Evolutionary conservation across 1,140 invertebrate genomes (phyloP).

Genomic region (Drosophila repletoides): DNA sequence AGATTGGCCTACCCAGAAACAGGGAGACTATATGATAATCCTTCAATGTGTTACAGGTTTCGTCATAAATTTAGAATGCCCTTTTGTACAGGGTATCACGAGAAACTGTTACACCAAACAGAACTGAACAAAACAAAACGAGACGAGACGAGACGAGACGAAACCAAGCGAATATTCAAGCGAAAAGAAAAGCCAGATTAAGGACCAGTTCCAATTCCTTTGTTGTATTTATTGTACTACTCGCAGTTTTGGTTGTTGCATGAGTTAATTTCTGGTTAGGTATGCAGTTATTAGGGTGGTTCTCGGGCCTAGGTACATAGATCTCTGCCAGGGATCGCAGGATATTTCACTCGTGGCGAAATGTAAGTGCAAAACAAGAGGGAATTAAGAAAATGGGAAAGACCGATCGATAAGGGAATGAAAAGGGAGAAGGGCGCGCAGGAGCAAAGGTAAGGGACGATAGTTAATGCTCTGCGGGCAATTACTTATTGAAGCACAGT

Average conservation of each 20-base stretch:
- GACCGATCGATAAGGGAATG: slow-evolving; percentile 26
- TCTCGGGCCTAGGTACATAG: slow-evolving; percentile 44
- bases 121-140: slow-evolving; percentile 24
- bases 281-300: slow-evolving; percentile 16
- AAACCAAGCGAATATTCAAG: slow-evolving; percentile 33
- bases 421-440: background rate
- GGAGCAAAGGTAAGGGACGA: slow-evolving; percentile 22
- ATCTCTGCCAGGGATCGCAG: slow-evolving; percentile 38
- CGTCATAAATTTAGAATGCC: too few species aligned
- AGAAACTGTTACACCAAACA: slow-evolving; percentile 61
- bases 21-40: too few species aligned
- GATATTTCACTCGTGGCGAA: slow-evolving; percentile 26
- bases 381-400: slow-evolving; percentile 12
- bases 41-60: too few species aligned
- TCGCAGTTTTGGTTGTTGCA: slow-evolving; percentile 13
- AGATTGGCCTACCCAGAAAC: too few species aligned
- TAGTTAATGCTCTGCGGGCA: slow-evolving; percentile 6
- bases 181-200: slow-evolving; percentile 66
- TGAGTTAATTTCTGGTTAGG: slow-evolving; percentile 28
- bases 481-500: slow-evolving; percentile 8
- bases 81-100: too few species aligned
- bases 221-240: too few species aligned
- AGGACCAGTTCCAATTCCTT: slow-evolving; percentile 68
- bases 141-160: too few species aligned
- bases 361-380: slow-evolving; percentile 25